Evolutionary conservation across 2,888 invertebrate species (phyloP).

Genomic region (Suillia variegata): DNA sequence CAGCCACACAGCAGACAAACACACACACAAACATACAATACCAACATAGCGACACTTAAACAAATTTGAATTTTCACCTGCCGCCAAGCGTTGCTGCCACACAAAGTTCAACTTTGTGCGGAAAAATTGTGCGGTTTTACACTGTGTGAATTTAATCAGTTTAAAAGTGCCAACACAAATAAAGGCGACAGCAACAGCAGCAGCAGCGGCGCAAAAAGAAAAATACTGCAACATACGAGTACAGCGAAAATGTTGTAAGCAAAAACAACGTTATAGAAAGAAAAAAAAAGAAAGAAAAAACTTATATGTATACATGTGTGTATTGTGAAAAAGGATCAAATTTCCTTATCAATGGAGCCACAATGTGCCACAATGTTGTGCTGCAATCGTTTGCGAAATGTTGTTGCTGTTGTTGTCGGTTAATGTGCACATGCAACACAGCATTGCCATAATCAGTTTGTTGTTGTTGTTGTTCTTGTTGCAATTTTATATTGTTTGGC

Average conservation of each 20-base stretch:
- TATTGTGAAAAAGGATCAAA: slow-evolving; percentile 22
- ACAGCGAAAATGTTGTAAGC: too few species aligned
- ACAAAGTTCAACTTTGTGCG: neutral
- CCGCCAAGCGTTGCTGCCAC: too few species aligned
- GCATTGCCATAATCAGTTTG: slow-evolving; percentile 11
- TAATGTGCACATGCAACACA: slow-evolving; percentile 17
- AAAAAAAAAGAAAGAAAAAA: too few species aligned
- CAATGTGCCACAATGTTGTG: neutral
- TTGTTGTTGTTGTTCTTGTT: slow-evolving; percentile 2
- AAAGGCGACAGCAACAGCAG: neutral
- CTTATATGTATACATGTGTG: too few species aligned
- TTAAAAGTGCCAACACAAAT: too few species aligned
- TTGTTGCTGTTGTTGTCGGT: slow-evolving; percentile 1
- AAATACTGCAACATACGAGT: too few species aligned
- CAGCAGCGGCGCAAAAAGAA: neutral
- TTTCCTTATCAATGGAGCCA: slow-evolving; percentile 17
- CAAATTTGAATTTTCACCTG: too few species aligned
- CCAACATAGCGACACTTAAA: too few species aligned
- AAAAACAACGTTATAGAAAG: too few species aligned
- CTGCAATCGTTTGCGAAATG: neutral
- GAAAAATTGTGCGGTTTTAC: slow-evolving; percentile 21
- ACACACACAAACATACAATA: too few species aligned
- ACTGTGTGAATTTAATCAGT: slow-evolving; percentile 23
- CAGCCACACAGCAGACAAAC: too few species aligned
- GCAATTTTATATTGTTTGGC: neutral